Percentiles rank a stretch among this genome's conserved stretches.
These are phyloP conservation scores for Eucidaris tribuloides DNA, from an alignment of 35 echinoderm and acorn worm genomes.

Conservation along the genomic window DNA sequence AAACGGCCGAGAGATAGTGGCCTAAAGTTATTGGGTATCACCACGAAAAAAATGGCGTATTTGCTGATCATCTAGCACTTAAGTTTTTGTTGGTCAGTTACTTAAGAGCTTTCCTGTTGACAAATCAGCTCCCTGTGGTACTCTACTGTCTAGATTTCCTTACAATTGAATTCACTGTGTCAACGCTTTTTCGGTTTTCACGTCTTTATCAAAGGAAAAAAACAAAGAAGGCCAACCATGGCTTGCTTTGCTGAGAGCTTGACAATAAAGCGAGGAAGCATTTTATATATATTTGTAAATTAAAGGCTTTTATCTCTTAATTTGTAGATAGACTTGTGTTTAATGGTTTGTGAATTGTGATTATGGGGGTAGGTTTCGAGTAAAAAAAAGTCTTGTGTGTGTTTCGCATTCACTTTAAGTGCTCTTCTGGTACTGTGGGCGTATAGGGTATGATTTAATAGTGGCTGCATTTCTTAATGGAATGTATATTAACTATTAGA, in stretches of 20 bases:
- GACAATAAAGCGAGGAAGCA: background rate
- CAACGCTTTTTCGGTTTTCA: background rate
- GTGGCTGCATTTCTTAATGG: no score
- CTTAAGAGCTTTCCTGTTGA: constrained; percentile 20
- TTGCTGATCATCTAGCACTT: constrained; percentile 20
- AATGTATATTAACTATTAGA: no score
- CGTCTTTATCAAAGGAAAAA: background rate
- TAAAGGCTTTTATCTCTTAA: no score
- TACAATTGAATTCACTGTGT: background rate
- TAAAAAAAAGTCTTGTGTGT: no score
- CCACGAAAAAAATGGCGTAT: background rate
- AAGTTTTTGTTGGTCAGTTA: background rate
- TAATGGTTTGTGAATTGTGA: no score
- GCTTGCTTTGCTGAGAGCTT: background rate
- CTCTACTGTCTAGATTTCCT: background rate
- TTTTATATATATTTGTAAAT: background rate
- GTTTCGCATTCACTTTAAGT: no score
- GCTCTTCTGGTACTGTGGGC: no score
- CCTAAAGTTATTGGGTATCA: background rate
- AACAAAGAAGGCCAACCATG: background rate
- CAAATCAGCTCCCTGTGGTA: constrained; percentile 1
- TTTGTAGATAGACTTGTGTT: no score
- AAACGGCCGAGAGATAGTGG: background rate
- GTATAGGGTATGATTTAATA: no score
- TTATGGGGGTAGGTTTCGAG: no score